Conservation (phyloP, 2,113 vertebrate species). For the Syrmaticus mikado region DNA sequence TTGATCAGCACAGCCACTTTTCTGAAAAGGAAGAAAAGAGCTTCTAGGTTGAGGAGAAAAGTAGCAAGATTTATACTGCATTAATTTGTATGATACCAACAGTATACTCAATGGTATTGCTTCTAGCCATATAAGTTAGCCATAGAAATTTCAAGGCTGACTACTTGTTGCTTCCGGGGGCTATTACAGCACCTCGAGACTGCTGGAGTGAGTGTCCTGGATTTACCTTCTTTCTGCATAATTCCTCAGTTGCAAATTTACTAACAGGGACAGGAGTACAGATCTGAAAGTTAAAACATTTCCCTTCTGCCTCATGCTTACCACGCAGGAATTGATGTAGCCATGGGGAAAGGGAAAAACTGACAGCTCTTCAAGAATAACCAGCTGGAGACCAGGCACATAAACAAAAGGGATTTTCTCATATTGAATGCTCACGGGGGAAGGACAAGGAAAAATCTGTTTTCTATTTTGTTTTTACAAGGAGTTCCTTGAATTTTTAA, state of each 20-base stretch:
- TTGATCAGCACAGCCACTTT: constrained; percentile 47
- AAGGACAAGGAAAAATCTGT: not conserved
- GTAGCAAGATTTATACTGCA: not conserved
- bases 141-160: constrained; percentile 32
- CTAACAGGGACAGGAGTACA: not conserved
- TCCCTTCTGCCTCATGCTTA: not conserved
- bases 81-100: constrained; percentile 28
- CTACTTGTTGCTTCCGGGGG: not conserved
- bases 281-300: not conserved
- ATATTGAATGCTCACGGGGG: not conserved
- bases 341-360: constrained; percentile 3
- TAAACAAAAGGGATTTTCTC: constrained; percentile 24
- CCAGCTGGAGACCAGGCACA: not conserved
- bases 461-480: not conserved
- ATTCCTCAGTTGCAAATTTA: constrained; percentile 1
- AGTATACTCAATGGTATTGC: not conserved
- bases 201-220: not conserved
- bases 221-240: constrained; percentile 14
- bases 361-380: constrained; percentile 26
- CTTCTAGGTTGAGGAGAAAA: constrained; percentile 1
- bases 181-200: not conserved
- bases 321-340: not conserved
- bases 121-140: not conserved
- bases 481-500: not conserved
- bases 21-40: constrained; percentile 10